phyloP scores from a whole-genome alignment of 2,797 vertebrate species.

The Rhinichthys osculus region DNA sequence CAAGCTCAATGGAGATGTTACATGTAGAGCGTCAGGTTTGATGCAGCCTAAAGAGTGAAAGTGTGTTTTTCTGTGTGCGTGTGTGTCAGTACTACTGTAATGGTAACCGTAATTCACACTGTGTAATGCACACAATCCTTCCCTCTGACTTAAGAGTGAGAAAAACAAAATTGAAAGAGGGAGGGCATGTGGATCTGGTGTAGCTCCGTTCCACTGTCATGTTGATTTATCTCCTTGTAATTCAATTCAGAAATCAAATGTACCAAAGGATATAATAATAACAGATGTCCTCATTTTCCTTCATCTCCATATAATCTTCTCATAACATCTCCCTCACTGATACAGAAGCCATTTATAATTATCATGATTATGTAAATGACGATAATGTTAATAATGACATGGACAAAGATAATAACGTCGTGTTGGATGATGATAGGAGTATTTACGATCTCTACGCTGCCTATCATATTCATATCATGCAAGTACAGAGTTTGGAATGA shows the following conservation, averaged over 20 bases:
- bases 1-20: not conserved
- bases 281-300: slow-evolving; percentile 44
- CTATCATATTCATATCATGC: slow-evolving; percentile 31
- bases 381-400: slow-evolving; percentile 47
- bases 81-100: slow-evolving; percentile 5
- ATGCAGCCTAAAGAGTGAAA: not conserved
- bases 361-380: slow-evolving; percentile 42
- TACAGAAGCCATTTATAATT: slow-evolving; percentile 35
- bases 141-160: slow-evolving; percentile 1
- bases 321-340: slow-evolving; percentile 38
- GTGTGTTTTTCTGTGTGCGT: slow-evolving; percentile 17
- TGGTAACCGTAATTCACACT: slow-evolving; percentile 35
- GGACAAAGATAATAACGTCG: slow-evolving; percentile 27
- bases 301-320: slow-evolving; percentile 36
- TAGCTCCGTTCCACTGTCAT: slow-evolving; percentile 38
- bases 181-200: slow-evolving; percentile 15
- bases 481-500: slow-evolving; percentile 21
- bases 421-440: slow-evolving; percentile 29
- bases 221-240: slow-evolving; percentile 39
- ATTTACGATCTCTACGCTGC: slow-evolving; percentile 17
- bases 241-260: slow-evolving; percentile 50
- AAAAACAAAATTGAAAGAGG: slow-evolving; percentile 13
- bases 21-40: not conserved
- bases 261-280: slow-evolving; percentile 29
- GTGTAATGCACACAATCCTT: not conserved